phyloP scores from a whole-genome alignment of 2,888 invertebrate genomes.

The Hofmannophila pseudospretella region DNA sequence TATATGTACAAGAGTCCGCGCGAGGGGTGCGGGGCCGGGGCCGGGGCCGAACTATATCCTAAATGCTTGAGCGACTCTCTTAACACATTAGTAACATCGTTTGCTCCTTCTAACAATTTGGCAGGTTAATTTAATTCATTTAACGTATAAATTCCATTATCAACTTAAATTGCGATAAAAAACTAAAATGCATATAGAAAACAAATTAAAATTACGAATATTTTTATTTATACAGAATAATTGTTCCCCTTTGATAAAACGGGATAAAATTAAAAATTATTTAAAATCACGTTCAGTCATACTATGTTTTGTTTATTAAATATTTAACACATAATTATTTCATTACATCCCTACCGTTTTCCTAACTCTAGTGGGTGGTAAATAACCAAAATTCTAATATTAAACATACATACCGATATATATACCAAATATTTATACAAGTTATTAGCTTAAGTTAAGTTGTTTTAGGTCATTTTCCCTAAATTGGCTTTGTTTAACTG shows the following conservation, averaged over 20 bases:
- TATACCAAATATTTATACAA: slow-evolving; percentile 78
- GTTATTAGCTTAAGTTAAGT: slow-evolving; percentile 77
- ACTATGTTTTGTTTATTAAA: slow-evolving; percentile 67
- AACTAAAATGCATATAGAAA: slow-evolving; percentile 74
- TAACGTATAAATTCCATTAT: slow-evolving; percentile 65
- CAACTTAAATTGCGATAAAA: slow-evolving; percentile 72
- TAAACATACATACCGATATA: slow-evolving; percentile 77
- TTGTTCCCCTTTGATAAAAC: slow-evolving; percentile 59
- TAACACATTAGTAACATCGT: slow-evolving; percentile 58
- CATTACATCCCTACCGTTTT: slow-evolving; percentile 72
- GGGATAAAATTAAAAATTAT: slow-evolving; percentile 66
- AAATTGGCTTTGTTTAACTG: slow-evolving; percentile 70
- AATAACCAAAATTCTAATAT: slow-evolving; percentile 77
- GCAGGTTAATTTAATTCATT: slow-evolving; percentile 71
- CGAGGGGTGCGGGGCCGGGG: slow-evolving; percentile 49
- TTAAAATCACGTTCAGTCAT: slow-evolving; percentile 73
- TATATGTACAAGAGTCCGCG: slow-evolving; percentile 59
- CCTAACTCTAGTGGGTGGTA: slow-evolving; percentile 77
- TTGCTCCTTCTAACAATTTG: slow-evolving; percentile 70
- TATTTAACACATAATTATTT: slow-evolving; percentile 74
- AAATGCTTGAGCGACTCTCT: slow-evolving; percentile 70
- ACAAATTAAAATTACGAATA: slow-evolving; percentile 75
- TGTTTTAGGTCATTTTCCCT: slow-evolving; percentile 73
- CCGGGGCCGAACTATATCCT: slow-evolving; percentile 51
- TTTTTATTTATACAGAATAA: slow-evolving; percentile 66